phyloP scores from a whole-genome alignment of 2,888 invertebrate genomes.

The Pomacea canaliculata region DNA sequence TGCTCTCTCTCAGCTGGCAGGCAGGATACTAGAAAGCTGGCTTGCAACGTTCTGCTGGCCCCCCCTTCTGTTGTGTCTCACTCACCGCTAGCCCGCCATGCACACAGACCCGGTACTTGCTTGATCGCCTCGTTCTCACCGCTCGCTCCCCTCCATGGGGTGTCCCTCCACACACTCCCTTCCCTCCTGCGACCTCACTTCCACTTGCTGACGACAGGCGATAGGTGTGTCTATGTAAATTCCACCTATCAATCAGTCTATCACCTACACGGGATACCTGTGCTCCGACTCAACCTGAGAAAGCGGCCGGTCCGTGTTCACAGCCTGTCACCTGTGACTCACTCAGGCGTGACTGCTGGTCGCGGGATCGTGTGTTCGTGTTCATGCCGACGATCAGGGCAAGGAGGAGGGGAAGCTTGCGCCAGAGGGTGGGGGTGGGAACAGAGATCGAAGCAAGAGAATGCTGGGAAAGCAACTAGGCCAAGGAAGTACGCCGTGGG shows the following conservation, averaged over 20 bases:
- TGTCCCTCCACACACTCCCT: too few species aligned
- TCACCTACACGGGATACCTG: neutral
- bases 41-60: neutral
- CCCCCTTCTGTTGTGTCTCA: neutral
- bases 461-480: too few species aligned
- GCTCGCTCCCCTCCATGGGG: neutral
- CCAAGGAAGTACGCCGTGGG: too few species aligned
- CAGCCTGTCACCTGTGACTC: constrained; percentile 3
- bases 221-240: constrained; percentile 29
- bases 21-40: too few species aligned
- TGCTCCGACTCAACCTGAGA: neutral
- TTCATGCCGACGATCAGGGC: too few species aligned
- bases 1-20: too few species aligned
- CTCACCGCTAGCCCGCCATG: neutral
- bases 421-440: too few species aligned
- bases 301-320: neutral
- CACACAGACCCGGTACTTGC: neutral
- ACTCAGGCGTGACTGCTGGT: constrained; percentile 12
- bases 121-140: neutral
- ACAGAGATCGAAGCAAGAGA: too few species aligned
- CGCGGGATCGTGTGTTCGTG: too few species aligned
- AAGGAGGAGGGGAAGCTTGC: too few species aligned
- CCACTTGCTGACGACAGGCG: neutral
- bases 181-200: neutral
- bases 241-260: constrained; percentile 23